Evolutionary conservation across 1,140 invertebrate species (phyloP).

Genomic region (Tetragonula clypearis): DNA sequence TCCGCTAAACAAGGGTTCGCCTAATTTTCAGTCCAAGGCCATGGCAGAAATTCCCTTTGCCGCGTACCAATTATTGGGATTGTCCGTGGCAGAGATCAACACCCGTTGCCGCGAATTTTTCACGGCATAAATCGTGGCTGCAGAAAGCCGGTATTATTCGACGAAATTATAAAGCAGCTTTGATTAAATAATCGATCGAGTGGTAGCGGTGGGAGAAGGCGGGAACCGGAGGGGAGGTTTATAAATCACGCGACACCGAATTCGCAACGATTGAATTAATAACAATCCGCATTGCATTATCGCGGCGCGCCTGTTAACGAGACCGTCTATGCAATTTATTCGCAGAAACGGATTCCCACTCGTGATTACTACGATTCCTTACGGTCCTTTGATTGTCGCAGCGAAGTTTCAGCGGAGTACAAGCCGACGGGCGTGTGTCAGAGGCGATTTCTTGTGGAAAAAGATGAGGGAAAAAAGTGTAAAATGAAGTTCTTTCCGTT

Average conservation of each 20-base stretch:
- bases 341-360: neutral
- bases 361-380: neutral
- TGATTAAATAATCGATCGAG: slow-evolving; percentile 37
- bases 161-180: slow-evolving; percentile 11
- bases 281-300: slow-evolving; percentile 20
- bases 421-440: too few relatives aligned
- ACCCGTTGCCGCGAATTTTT: neutral
- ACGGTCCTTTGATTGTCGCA: neutral
- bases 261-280: slow-evolving; percentile 41
- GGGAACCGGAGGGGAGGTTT: neutral
- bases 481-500: too few relatives aligned
- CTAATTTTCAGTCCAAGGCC: slow-evolving; percentile 43
- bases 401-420: neutral
- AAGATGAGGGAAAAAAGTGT: too few relatives aligned
- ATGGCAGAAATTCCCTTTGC: neutral
- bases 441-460: too few relatives aligned
- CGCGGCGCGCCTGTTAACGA: neutral
- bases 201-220: neutral
- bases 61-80: neutral
- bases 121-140: neutral
- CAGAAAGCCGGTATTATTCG: neutral
- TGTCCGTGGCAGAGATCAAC: neutral
- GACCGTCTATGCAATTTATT: slow-evolving; percentile 5
- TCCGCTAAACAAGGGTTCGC: neutral
- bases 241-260: slow-evolving; percentile 25